Percentiles rank a stretch among this genome's conserved stretches.
Evolutionary conservation across 2,113 vertebrate species (phyloP).

Genomic region (Naja naja): DNA sequence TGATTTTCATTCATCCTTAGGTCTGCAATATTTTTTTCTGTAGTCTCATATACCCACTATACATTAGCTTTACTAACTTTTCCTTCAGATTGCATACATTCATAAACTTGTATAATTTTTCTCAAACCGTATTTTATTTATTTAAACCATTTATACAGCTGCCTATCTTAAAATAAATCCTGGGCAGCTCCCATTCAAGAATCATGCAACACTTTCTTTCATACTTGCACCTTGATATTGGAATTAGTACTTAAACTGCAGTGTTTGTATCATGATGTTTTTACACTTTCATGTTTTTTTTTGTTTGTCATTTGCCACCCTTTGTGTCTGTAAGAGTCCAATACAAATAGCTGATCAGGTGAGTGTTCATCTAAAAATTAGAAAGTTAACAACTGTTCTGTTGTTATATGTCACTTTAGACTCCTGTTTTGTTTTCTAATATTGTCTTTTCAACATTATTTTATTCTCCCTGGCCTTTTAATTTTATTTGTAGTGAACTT

Average conservation of each 20-base stretch:
- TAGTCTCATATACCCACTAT: neutral
- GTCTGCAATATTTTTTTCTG: neutral
- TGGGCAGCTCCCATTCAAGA: neutral
- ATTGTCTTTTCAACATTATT: neutral
- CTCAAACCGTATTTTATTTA: neutral
- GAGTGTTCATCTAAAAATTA: neutral
- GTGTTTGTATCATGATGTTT: neutral
- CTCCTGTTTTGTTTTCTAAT: neutral
- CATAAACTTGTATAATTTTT: neutral
- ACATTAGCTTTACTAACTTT: neutral
- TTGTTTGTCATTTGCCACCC: neutral
- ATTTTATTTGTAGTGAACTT: neutral
- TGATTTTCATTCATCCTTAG: neutral
- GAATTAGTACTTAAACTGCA: neutral
- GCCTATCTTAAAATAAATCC: neutral
- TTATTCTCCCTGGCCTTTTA: neutral
- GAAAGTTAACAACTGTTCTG: neutral
- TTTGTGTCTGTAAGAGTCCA: neutral
- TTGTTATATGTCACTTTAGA: neutral
- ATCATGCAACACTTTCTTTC: neutral
- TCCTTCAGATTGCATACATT: neutral
- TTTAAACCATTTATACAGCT: neutral
- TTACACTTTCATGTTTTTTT: neutral
- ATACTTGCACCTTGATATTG: neutral
- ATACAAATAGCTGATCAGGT: neutral